Evolutionary conservation across 1,140 invertebrate genomes (phyloP).

Genomic region (Metaphire vulgaris): DNA sequence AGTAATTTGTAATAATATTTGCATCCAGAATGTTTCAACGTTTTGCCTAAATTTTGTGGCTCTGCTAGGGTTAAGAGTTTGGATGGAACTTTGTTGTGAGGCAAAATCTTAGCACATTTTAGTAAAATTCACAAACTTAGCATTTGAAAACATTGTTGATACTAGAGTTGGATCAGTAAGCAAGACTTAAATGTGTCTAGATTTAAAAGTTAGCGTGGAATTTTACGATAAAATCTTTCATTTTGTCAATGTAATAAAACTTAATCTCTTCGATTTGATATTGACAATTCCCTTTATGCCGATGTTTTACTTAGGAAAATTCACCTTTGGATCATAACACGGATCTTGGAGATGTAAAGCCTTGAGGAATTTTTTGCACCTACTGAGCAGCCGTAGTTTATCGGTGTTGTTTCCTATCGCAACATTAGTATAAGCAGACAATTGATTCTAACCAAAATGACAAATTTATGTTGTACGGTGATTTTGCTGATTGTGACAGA

Average conservation of each 20-base stretch:
- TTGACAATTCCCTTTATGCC: neutral
- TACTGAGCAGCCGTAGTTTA: neutral
- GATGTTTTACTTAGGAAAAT: neutral
- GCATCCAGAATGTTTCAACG: no score
- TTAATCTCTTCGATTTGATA: neutral
- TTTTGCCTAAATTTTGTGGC: no score
- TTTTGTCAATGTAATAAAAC: neutral
- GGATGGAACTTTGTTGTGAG: no score
- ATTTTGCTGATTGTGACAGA: neutral
- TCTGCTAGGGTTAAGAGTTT: no score
- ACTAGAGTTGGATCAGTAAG: neutral
- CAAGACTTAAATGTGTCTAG: no score
- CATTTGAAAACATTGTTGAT: no score
- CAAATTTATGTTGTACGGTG: neutral
- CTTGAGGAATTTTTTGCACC: neutral
- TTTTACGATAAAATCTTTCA: no score
- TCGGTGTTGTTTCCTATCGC: neutral
- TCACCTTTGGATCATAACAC: neutral
- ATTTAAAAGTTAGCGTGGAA: no score
- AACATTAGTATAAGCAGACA: neutral
- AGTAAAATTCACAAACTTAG: no score
- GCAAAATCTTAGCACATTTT: no score
- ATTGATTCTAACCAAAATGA: neutral
- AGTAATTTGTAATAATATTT: no score
- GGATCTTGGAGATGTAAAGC: neutral